phyloP scores from a whole-genome alignment of 2,888 invertebrate genomes.

The Ochropleura leucogaster region DNA sequence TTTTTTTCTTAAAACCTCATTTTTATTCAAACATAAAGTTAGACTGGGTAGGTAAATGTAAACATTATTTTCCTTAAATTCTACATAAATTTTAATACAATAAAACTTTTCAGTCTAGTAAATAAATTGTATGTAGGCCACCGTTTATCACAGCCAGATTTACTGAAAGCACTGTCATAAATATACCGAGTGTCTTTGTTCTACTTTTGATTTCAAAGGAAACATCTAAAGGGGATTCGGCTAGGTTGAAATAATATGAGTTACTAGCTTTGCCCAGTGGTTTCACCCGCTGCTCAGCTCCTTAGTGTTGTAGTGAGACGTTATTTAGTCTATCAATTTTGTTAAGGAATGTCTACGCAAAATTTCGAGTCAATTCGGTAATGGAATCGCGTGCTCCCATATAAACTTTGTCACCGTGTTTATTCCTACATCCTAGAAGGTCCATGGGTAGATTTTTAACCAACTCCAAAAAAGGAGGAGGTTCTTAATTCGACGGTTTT shows the following conservation, averaged over 20 bases:
- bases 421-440: no score
- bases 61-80: neutral
- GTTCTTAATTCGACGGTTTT: no score
- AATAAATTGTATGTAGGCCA: constrained; percentile 26
- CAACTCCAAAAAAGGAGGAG: no score
- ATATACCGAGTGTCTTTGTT: constrained; percentile 35
- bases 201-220: constrained; percentile 37
- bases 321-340: no score
- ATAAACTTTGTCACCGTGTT: no score
- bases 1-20: neutral
- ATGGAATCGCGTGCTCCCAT: no score
- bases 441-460: no score
- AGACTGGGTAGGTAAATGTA: neutral
- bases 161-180: constrained; percentile 35
- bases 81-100: constrained; percentile 11
- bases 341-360: no score
- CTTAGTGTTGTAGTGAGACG: no score
- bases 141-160: constrained; percentile 40
- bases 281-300: no score
- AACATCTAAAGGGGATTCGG: constrained; percentile 25
- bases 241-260: constrained; percentile 25
- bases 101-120: constrained; percentile 23
- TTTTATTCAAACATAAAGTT: neutral
- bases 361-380: no score
- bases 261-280: neutral